Percentiles rank a stretch among this genome's conserved stretches.
Conservation (phyloP, 2,113 vertebrate species). For the Glaucidium brasilianum region DNA sequence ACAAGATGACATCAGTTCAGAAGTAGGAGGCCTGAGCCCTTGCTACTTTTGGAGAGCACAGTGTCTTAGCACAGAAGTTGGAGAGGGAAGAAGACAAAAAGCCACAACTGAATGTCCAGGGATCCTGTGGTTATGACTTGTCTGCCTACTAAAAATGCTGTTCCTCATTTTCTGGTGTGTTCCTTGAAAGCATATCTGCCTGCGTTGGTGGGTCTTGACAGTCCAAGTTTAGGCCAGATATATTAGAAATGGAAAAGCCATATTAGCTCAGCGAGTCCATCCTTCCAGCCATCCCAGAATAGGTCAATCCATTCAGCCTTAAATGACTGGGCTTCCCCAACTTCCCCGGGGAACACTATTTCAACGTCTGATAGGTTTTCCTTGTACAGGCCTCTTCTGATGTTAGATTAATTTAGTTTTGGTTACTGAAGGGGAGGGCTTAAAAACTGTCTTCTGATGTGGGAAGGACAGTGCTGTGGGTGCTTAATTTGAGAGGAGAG, state of each 20-base stretch:
- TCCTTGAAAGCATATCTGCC: conserved; percentile 31
- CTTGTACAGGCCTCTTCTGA: neutral
- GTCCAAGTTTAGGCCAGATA: conserved; percentile 19
- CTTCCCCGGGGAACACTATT: neutral
- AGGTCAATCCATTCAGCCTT: neutral
- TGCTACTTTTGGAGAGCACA: conserved; percentile 28
- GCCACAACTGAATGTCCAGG: conserved; percentile 48
- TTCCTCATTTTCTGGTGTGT: conserved; percentile 36
- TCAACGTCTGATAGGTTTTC: conserved; percentile 18
- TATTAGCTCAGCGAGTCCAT: conserved; percentile 1
- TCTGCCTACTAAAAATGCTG: conserved; percentile 1
- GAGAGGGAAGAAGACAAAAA: conserved; percentile 54
- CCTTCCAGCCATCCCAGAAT: neutral
- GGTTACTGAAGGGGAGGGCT: neutral
- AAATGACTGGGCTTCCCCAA: neutral
- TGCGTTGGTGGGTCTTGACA: neutral
- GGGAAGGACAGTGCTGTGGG: neutral
- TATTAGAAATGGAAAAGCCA: conserved; percentile 33
- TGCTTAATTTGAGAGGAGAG: neutral
- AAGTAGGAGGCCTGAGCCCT: neutral
- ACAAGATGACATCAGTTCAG: conserved; percentile 7
- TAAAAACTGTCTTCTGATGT: neutral
- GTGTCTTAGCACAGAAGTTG: conserved; percentile 31
- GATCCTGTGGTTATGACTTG: conserved; percentile 54
- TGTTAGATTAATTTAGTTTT: conserved; percentile 23